Evolutionary conservation across 35 echinoderm and acorn worm genomes (phyloP).

Genomic region (Nesometra sesokonis): DNA sequence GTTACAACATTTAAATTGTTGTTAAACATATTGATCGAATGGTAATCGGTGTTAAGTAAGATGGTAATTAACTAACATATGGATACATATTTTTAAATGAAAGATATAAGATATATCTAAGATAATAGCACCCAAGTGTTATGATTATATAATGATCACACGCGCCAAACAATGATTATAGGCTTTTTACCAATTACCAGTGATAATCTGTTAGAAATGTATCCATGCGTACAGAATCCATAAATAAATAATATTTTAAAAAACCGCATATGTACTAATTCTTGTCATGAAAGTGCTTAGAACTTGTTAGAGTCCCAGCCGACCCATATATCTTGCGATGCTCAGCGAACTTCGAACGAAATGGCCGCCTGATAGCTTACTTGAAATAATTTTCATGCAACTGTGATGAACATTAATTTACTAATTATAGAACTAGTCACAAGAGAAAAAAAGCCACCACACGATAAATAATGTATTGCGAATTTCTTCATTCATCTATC

Average conservation of each 20-base stretch:
- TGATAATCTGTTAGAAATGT: too few species aligned
- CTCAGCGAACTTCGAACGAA: neutral
- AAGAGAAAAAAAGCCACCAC: neutral
- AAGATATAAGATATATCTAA: too few species aligned
- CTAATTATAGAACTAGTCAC: neutral
- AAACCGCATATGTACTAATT: neutral
- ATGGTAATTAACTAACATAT: too few species aligned
- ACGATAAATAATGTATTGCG: neutral
- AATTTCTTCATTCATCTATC: neutral
- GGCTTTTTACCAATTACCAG: neutral
- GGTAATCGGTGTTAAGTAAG: too few species aligned
- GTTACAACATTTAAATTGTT: too few species aligned
- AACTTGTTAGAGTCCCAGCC: neutral
- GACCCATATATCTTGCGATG: neutral
- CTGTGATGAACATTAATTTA: neutral
- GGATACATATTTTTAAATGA: too few species aligned
- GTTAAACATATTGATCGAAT: too few species aligned
- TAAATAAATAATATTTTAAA: neutral
- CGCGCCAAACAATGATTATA: neutral
- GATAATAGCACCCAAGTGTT: too few species aligned
- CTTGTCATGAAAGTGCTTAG: neutral
- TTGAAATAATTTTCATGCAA: neutral
- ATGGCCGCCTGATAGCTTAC: neutral
- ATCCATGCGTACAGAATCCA: neutral
- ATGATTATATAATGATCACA: too few species aligned